Evolutionary conservation across 92 coral and sea anemone genomes (phyloP), one percentile per base, ranked within the genome.

Genomic region (Siderastrea siderea): DNA sequence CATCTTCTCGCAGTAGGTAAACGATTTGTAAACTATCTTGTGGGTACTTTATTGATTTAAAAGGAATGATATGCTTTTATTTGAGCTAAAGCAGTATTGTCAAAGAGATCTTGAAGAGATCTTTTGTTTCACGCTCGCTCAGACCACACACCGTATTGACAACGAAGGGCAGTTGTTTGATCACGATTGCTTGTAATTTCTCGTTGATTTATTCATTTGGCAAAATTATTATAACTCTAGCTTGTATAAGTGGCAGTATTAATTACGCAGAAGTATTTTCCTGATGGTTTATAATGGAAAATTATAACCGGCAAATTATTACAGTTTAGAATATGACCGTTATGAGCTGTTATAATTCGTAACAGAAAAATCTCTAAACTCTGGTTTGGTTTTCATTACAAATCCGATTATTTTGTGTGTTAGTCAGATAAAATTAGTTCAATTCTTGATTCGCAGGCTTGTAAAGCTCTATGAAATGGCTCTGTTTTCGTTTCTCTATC

Each of bases 61-160:
- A 3, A 16, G 68, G 53, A 3, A 14, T 14, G 7, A 78, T 10
- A 19, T 67, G 85, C 13, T 58, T 52, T 67, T 80, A 64, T 80
- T 66, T 80, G 50, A 66, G 16, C 57, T 3, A 82, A 47, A 68
- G 13, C 12, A 68, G 51, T 45, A 6, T 47, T 19, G 70, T 68
- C 73, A 68, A 44, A 57, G 70, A 81, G 12, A 4, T 46, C 4
- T 10, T 80, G 44, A 9, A 55, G n/a, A n/a, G n/a, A 81, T 10
- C 49, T 26, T 55, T 74, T 53, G 45, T 52, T 19, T 0, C 47
- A 44, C 1, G 5, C 59, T 45, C 5, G 75, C 26, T 48, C 9
- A 47, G 86, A 81, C 86, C 86, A 71, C 86, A 70, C 86, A 82
- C 86, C 68, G 52, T 16, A 69, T 47, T 47, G n/a, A 47, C 48